Base-by-base conservation (phyloP, 2,797 vertebrate genomes). In the Lepilemur septentrionalis region DNA sequence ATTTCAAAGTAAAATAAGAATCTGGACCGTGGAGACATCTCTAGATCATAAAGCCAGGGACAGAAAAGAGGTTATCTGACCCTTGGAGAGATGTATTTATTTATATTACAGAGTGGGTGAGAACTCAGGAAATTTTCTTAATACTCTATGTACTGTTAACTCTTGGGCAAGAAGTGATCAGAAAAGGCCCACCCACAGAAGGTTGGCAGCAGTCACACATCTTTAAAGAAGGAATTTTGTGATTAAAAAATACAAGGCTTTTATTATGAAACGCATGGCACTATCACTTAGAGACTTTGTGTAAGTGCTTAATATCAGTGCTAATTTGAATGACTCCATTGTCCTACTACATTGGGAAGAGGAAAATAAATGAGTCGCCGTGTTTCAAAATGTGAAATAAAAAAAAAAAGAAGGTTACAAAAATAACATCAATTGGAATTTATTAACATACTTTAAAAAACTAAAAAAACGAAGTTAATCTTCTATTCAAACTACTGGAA, bases 401-500 rank as follows among this genome's bases (percentile, higher is more conserved):
- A 38, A 38, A 38, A 38, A 38, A 38, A 80, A 67, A 89, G 38
- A 32, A 92, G 48, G 32, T 32, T 73, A 97, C 82, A 72, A 75
- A 81, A 61, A 3, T 61, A 38, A 59, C 83, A 78, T 72, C 20
- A 57, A 69, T 18, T 73, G 82, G 63, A 94, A 97, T 94, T 96
- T 96, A 96, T 55, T 93, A 96, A 95, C 93, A 93, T 93, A 93
- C 81, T 89, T 86, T 12, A 32, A 12, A 52, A n/a, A 97, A 25
- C 23, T 89, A 84, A 90, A 83, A 83, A 95, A 96, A 93, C 70
- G 25, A 97, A 93, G 96, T 96, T 4, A 97, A 97, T 96, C 76
- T 76, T 95, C 25, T 93, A 96, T 92, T 93, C 52, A 50, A 83
- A 63, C 25, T 69, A 23, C 2, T 32, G 50, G 18, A 35, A 75